Conservation (phyloP, 2,888 invertebrate genomes). For the Galerucella pusilla region DNA sequence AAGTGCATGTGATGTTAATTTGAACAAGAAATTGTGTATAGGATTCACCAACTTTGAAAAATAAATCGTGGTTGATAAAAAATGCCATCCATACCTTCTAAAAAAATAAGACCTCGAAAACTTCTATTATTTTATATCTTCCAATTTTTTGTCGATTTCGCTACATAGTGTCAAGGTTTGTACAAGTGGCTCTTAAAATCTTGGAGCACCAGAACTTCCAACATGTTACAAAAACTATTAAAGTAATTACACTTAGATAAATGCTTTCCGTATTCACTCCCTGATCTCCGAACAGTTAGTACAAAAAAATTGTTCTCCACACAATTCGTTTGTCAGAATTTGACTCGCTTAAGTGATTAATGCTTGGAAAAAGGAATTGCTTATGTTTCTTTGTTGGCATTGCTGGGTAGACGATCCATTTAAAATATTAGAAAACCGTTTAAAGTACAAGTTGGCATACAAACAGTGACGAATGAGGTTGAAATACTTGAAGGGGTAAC, state of each 20-base stretch:
- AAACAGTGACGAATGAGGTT: slow-evolving; percentile 2
- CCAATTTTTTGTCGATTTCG: no score
- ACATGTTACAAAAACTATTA: no score
- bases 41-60: no score
- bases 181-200: no score
- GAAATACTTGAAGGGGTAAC: not conserved
- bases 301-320: not conserved
- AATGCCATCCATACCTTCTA: no score
- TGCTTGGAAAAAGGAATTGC: slow-evolving; percentile 1
- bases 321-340: not conserved
- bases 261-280: not conserved
- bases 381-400: not conserved
- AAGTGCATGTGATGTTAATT: no score
- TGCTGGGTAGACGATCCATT: slow-evolving; percentile 7
- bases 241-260: not conserved
- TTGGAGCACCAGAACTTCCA: no score
- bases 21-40: no score
- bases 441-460: not conserved
- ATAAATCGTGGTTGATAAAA: no score
- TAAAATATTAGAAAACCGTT: slow-evolving; percentile 12
- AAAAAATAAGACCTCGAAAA: no score
- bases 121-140: no score
- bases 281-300: not conserved
- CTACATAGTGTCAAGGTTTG: no score
- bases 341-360: slow-evolving; percentile 6